A percentile compares a stretch with the other conserved stretches of the same genome.
Conservation (phyloP, 2,113 vertebrate species). For the Hemichromis elongatus region DNA sequence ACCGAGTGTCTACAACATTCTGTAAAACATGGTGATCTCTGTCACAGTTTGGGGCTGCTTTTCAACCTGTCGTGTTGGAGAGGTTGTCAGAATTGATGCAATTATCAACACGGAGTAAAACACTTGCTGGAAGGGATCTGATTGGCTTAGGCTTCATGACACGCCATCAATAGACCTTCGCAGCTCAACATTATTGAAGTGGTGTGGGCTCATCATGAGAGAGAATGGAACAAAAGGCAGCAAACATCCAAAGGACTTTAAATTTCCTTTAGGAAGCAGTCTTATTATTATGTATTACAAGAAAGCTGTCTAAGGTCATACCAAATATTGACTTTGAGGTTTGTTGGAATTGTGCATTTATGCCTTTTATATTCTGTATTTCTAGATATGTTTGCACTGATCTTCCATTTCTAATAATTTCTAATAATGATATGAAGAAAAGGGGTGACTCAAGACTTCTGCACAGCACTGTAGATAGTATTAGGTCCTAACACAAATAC, state of each 20-base stretch:
- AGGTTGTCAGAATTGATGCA: background rate
- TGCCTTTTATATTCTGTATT: background rate
- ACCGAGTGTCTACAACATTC: rapidly evolving
- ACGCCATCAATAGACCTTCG: background rate
- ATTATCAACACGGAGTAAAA: background rate
- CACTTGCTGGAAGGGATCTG: background rate
- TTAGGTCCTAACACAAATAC: background rate
- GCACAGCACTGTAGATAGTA: background rate
- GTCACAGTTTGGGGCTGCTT: background rate
- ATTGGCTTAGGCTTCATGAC: background rate
- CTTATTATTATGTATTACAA: background rate
- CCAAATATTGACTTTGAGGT: background rate
- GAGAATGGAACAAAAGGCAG: background rate
- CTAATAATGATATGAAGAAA: background rate
- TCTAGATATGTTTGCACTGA: rapidly evolving
- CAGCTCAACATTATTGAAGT: background rate
- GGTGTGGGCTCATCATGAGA: background rate
- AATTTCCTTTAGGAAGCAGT: background rate
- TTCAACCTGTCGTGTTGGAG: background rate
- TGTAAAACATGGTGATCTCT: background rate
- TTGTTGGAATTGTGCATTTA: background rate
- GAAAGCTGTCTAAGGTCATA: background rate
- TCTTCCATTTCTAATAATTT: background rate
- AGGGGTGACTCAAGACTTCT: background rate
- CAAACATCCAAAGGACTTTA: background rate